Base-by-base conservation (phyloP, 2,888 invertebrate genomes). In the Blomia tropicalis region DNA sequence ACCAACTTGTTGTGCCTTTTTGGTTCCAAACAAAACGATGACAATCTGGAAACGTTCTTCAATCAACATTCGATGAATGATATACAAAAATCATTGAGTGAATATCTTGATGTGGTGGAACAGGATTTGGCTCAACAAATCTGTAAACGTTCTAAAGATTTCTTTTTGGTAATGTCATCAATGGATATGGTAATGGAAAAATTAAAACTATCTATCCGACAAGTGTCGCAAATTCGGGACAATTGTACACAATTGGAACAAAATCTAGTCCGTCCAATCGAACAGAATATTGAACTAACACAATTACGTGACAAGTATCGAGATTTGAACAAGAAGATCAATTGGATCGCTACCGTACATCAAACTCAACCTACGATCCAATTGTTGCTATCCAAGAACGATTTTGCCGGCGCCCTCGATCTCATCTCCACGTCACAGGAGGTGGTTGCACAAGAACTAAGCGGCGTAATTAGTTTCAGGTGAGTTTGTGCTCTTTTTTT, bases 321-420 rank as follows among this genome's bases (percentile, higher is more conserved):
- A 29, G 36, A 59, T 31, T 51, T 64, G 7, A 43, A 78, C 47
- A 85, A 85, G 72, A 59, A 79, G 78, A 75, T 95, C 53, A 88
- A 88, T 72, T 76, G 93, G 63, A 93, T 96, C 84, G 83, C 86
- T 5, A 92, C 91, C 2, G 91, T 96, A 7, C 85, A 93, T 73
- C 95, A 98, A 77, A 95, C 96, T 22, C 98, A 98, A 73, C 89
- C 93, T 1, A 95, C 91, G 75, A 85, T 98, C 70, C 98, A 98
- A 73, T 79, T 92, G 62, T 77, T 96, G 58, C 77, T 98, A 51
- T 89, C 92, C 66, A 90, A 90, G 11, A 90, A 89, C 66, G 96
- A 98, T 75, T 98, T 92, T 79, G 92, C 93, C 41, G 93, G 90
- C 43, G 96, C 96, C 1, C 78, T 98, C 65, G 96, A 98, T 76